Evolutionary conservation across 2,888 invertebrate genomes (phyloP).

Genomic region (Metalampra italica): DNA sequence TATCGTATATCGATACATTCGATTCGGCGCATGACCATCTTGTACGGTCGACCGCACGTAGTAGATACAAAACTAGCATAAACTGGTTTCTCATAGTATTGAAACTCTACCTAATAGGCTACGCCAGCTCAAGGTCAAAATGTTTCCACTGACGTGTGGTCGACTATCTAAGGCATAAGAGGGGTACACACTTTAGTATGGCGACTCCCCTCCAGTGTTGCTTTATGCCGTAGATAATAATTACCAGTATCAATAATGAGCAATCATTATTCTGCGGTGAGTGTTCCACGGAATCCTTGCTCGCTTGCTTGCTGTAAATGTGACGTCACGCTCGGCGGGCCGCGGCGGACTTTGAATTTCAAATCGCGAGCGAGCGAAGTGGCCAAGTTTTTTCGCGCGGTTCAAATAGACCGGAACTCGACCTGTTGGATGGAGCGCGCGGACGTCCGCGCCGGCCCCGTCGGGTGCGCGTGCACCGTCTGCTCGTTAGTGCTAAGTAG

Average conservation of each 20-base stretch:
- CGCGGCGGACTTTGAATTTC: slow-evolving; percentile 41
- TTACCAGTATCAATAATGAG: slow-evolving; percentile 4
- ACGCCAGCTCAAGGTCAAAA: too few species aligned
- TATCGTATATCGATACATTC: too few species aligned
- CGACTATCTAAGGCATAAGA: too few species aligned
- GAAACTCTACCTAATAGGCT: too few species aligned
- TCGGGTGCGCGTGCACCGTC: slow-evolving; percentile 6
- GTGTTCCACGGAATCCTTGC: slow-evolving; percentile 23
- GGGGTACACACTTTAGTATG: too few species aligned
- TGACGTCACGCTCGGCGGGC: slow-evolving; percentile 42
- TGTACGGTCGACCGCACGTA: too few species aligned
- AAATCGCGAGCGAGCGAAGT: slow-evolving; percentile 37
- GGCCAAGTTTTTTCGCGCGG: slow-evolving; percentile 38
- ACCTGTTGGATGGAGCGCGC: slow-evolving; percentile 44
- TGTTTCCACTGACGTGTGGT: too few species aligned
- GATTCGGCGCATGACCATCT: too few species aligned
- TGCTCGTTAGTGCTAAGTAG: too few species aligned
- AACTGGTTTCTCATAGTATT: too few species aligned
- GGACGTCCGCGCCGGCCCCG: slow-evolving; percentile 34
- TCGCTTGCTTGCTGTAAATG: slow-evolving; percentile 21
- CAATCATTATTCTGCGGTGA: slow-evolving; percentile 9
- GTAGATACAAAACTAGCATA: too few species aligned
- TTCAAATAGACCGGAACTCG: slow-evolving; percentile 61
- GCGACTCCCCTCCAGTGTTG: too few species aligned
- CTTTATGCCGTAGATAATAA: slow-evolving; percentile 7